Percentiles rank a stretch among this genome's conserved stretches.
phyloP scores from a whole-genome alignment of 2,888 invertebrate genomes.

The Campaea margaritaria region DNA sequence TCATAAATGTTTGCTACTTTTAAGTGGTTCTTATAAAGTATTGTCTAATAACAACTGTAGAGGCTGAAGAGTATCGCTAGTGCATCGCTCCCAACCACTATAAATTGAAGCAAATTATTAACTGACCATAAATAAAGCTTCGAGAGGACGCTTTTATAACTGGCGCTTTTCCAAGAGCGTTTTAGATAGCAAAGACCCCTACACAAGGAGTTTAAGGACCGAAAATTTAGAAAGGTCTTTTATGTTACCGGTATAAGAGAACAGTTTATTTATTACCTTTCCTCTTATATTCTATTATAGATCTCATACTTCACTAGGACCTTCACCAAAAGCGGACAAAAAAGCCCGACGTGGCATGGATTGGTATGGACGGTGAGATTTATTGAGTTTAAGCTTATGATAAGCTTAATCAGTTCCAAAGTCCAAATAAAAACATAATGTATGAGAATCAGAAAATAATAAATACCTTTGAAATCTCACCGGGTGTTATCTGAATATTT shows the following conservation, averaged over 20 bases:
- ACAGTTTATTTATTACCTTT: too few species aligned
- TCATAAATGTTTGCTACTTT: background rate
- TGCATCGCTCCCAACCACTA: conserved; percentile 33
- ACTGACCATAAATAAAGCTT: conserved; percentile 76
- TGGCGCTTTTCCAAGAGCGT: conserved; percentile 73
- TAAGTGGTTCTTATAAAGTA: background rate
- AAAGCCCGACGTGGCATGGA: too few species aligned
- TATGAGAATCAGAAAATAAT: too few species aligned
- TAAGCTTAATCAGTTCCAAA: too few species aligned
- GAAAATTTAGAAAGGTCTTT: conserved; percentile 3
- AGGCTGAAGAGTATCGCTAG: conserved; percentile 28
- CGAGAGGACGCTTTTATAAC: conserved; percentile 61
- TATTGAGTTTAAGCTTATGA: too few species aligned
- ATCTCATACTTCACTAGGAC: too few species aligned
- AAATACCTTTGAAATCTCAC: too few species aligned
- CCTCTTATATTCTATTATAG: too few species aligned
- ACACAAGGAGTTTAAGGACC: conserved; percentile 10
- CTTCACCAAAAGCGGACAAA: too few species aligned
- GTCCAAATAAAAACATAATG: too few species aligned
- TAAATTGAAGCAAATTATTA: conserved; percentile 80
- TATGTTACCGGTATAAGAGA: background rate
- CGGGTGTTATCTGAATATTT: too few species aligned
- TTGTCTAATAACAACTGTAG: conserved; percentile 17
- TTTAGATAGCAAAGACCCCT: conserved; percentile 71
- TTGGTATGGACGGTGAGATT: too few species aligned